phyloP scores from a whole-genome alignment of 53 echinoderm and acorn worm species.

The Actinopyga echinites region DNA sequence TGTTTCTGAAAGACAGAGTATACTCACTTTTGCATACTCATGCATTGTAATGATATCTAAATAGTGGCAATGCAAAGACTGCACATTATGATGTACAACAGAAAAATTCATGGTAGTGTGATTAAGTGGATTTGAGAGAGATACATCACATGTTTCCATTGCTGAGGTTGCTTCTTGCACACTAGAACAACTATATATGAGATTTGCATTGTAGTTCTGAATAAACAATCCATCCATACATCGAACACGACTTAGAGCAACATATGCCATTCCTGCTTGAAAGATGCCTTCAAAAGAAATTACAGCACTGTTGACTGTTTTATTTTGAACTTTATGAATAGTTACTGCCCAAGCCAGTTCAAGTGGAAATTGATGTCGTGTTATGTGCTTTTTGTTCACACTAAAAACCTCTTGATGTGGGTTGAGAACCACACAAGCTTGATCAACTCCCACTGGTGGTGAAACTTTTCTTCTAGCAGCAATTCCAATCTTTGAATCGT shows the following conservation, averaged over 20 bases:
- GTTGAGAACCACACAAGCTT: background rate
- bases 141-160: constrained; percentile 13
- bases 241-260: constrained; percentile 22
- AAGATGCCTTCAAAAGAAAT: constrained; percentile 12
- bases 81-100: no score
- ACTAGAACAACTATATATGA: background rate
- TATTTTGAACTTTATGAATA: constrained; percentile 21
- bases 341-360: constrained; percentile 35
- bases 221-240: constrained; percentile 3
- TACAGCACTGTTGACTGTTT: constrained; percentile 5
- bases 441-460: background rate
- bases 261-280: constrained; percentile 39
- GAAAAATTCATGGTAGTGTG: background rate
- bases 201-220: constrained; percentile 27
- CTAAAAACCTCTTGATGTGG: constrained; percentile 4
- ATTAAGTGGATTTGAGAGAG: constrained; percentile 14
- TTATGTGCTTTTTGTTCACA: constrained; percentile 13
- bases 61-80: no score
- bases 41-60: no score
- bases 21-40: no score
- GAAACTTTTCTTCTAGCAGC: background rate
- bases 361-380: constrained; percentile 24
- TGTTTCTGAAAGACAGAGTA: no score
- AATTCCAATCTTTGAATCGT: constrained; percentile 16
- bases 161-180: background rate